Evolutionary conservation across 2,888 invertebrate species (phyloP), one percentile per base, ranked within the genome.

Genomic region (Macaria notata): DNA sequence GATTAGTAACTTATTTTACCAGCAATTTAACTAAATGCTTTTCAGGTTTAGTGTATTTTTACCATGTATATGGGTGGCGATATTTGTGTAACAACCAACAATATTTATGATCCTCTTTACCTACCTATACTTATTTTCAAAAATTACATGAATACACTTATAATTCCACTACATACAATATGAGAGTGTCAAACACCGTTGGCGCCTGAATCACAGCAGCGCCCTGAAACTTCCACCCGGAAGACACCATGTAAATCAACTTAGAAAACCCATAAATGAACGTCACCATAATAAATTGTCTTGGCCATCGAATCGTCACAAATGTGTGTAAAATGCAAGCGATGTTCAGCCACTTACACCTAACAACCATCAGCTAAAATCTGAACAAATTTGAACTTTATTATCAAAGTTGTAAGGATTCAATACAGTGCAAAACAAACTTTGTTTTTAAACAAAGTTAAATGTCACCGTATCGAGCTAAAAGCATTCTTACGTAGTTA

Each of bases 271-370:
- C 66, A 74, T 72, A 75, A 78, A 71, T 73, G 69, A 72, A 76
- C 71, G 77, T 73, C 78, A 70, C 69, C 66, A 61, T 74, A 72
- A 77, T 80, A 81, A 78, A 81, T 77, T 75, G 72, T 70, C 66
- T 55, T 73, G 75, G 65, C 65, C 79, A 74, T 73, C 75, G 76
- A 71, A 73, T 75, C 76, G 70, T 79, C 74, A 76, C 79, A 73
- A 79, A 75, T 71, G 73, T 72, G 71, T 79, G 78, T 72, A 78
- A 79, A 81, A 81, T 78, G 76, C 76, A 81, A 73, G 74, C 79
- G 68, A 72, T 76, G 72, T 76, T 75, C 76, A 65, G 68, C 68
- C 67, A 67, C 70, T 73, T 72, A 70, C 62, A 69, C 67, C 59
- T 62, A 63, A 61, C 59, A 49, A 43, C 38, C 4, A 30, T 19